Conservation (phyloP, 2,113 vertebrate species). For the Spheniscus mendiculus region DNA sequence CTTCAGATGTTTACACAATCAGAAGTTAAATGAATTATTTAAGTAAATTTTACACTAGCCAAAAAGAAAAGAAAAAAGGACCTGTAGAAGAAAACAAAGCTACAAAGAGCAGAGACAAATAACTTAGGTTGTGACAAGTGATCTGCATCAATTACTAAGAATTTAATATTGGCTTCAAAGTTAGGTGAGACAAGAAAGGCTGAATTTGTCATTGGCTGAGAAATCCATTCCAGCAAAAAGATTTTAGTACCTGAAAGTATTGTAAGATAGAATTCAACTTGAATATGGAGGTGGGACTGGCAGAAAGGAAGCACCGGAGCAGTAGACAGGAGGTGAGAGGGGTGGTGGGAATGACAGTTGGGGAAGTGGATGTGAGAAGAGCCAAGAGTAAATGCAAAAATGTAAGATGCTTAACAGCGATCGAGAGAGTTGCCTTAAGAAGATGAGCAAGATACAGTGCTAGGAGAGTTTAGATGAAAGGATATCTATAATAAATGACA, state of each 20-base stretch:
- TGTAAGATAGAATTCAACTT: neutral
- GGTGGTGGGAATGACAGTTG: neutral
- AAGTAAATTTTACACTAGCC: neutral
- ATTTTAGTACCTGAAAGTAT: neutral
- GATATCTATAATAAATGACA: conserved; percentile 19
- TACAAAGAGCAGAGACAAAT: neutral
- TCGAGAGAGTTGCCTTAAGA: neutral
- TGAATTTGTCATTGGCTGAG: neutral
- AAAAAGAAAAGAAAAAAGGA: neutral
- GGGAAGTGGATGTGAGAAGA: neutral
- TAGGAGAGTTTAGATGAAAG: neutral
- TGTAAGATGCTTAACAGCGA: neutral
- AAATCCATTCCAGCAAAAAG: neutral
- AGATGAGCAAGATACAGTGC: neutral
- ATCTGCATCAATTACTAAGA: neutral
- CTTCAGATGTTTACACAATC: neutral
- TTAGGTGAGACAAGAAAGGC: neutral
- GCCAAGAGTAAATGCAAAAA: neutral
- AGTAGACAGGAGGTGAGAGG: neutral
- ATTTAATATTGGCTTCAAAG: neutral
- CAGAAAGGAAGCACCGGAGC: neutral
- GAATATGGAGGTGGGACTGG: neutral
- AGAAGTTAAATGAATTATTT: neutral
- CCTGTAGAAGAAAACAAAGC: neutral
- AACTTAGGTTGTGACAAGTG: neutral